Conservation (phyloP, 2,888 invertebrate species). For the Phytoseiulus persimilis region DNA sequence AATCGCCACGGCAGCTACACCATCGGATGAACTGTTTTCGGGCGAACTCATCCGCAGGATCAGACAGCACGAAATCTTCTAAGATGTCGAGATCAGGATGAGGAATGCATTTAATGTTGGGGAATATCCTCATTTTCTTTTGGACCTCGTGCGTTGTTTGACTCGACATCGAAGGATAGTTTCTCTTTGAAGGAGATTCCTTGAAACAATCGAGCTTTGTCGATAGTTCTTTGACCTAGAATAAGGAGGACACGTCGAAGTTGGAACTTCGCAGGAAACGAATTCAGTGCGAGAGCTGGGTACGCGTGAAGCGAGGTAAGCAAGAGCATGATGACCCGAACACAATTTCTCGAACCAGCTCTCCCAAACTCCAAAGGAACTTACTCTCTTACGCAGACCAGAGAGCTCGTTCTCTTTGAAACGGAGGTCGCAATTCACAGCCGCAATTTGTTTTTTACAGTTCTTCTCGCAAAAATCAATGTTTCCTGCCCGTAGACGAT, state of each 20-base stretch:
- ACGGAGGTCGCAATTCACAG: conserved; percentile 10
- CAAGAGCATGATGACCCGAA: no score
- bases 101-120: neutral
- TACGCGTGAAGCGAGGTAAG: no score
- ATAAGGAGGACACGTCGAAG: neutral
- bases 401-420: conserved; percentile 28
- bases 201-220: neutral
- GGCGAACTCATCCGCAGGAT: neutral
- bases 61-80: neutral
- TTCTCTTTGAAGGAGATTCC: neutral
- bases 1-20: neutral
- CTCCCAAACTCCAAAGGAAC: neutral
- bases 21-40: conserved; percentile 12
- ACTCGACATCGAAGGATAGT: neutral
- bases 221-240: neutral
- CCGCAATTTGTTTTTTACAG: conserved; percentile 14
- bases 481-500: neutral
- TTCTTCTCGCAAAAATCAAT: conserved; percentile 16
- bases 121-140: neutral
- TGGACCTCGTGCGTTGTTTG: neutral
- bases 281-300: no score
- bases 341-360: no score
- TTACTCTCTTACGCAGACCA: neutral
- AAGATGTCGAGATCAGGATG: conserved; percentile 11
- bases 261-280: neutral